Conservation (phyloP, 2,797 vertebrate species). For the Austrolebias charrua region DNA sequence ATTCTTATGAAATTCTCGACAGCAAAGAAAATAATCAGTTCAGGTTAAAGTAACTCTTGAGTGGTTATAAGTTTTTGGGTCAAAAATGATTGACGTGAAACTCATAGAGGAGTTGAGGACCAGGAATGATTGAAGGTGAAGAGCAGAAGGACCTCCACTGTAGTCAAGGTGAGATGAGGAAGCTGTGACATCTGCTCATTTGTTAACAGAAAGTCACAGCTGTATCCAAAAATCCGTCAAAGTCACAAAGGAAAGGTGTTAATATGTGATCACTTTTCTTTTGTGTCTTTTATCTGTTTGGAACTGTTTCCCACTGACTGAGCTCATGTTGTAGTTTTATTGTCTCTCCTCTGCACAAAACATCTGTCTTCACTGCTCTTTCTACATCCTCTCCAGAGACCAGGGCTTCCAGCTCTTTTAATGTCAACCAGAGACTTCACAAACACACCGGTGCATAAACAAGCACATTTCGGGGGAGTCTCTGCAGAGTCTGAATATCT, state of each 20-base stretch:
- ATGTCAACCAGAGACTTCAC: not conserved
- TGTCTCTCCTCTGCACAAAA: constrained; percentile 17
- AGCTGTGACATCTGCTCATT: not conserved
- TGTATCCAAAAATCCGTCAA: not conserved
- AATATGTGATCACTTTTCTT: not conserved
- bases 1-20: not conserved
- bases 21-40: no score
- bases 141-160: constrained; percentile 17
- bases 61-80: not conserved
- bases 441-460: not conserved
- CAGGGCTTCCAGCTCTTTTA: not conserved
- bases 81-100: not conserved
- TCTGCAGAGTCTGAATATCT: not conserved
- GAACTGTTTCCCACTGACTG: constrained; percentile 30
- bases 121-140: constrained; percentile 7
- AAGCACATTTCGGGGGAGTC: not conserved
- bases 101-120: not conserved
- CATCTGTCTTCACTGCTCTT: constrained; percentile 24
- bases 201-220: not conserved
- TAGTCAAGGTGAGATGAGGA: constrained; percentile 22
- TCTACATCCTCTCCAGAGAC: constrained; percentile 6
- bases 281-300: not conserved
- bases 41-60: not conserved
- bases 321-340: constrained; percentile 13
- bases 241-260: not conserved